Conservation (phyloP, 2,113 vertebrate genomes). For the Daubentonia madagascariensis region DNA sequence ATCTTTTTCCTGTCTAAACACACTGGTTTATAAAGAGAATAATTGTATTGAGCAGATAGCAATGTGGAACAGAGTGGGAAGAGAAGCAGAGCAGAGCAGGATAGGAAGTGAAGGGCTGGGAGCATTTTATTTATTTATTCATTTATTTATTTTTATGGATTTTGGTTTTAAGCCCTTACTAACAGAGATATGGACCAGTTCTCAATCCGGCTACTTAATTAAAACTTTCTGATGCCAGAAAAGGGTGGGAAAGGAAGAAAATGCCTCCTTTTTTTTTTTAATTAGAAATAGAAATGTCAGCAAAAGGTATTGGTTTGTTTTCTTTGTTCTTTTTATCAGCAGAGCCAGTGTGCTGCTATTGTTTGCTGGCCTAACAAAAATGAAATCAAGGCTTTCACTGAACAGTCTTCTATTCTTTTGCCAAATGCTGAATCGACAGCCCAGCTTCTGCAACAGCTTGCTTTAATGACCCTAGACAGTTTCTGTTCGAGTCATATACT, state of each 20-base stretch:
- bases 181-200: background rate
- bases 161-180: background rate
- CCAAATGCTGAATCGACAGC: conserved; percentile 65
- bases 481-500: conserved; percentile 15
- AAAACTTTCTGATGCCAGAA: background rate
- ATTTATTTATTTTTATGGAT: background rate
- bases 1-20: background rate
- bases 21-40: background rate
- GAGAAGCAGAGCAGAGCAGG: background rate
- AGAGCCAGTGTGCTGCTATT: conserved; percentile 44
- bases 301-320: conserved; percentile 64
- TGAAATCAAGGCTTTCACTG: conserved; percentile 38
- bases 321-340: conserved; percentile 68
- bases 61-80: background rate
- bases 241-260: background rate
- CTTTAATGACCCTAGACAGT: conserved; percentile 18
- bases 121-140: background rate
- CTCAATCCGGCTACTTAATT: background rate
- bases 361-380: conserved; percentile 68
- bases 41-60: background rate
- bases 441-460: conserved; percentile 51
- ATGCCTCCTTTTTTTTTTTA: background rate
- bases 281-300: conserved; percentile 52
- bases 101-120: background rate
- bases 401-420: conserved; percentile 58